phyloP scores from a whole-genome alignment of 1,140 invertebrate genomes.

The Vanessa atalanta region DNA sequence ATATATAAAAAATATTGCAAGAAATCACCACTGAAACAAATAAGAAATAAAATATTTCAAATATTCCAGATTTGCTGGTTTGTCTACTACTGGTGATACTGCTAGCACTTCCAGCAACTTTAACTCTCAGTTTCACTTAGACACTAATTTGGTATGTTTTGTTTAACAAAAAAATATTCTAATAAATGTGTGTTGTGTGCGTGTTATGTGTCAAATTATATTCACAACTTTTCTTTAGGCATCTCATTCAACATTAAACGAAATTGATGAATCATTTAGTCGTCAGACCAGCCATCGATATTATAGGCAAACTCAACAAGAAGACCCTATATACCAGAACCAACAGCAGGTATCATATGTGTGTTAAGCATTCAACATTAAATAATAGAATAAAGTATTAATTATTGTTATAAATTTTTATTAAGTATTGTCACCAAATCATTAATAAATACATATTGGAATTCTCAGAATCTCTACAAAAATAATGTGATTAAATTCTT shows the following conservation, averaged over 20 bases:
- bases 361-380: too few relatives aligned
- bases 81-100: constrained; percentile 82
- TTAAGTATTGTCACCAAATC: too few relatives aligned
- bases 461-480: too few relatives aligned
- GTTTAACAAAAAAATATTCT: neutral
- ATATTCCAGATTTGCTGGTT: constrained; percentile 84
- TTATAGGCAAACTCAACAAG: constrained; percentile 66
- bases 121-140: constrained; percentile 71
- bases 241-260: constrained; percentile 74
- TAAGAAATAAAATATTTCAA: neutral
- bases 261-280: constrained; percentile 76
- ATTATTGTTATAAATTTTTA: too few relatives aligned
- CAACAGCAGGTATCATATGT: constrained; percentile 71
- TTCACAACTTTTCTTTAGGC: constrained; percentile 51
- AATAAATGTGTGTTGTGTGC: neutral
- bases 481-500: neutral
- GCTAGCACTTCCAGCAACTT: constrained; percentile 68
- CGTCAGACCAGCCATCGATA: constrained; percentile 74
- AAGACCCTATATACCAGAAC: constrained; percentile 80
- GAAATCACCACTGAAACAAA: too few relatives aligned
- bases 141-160: constrained; percentile 62
- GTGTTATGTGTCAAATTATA: neutral
- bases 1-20: too few relatives aligned
- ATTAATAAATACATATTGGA: too few relatives aligned
- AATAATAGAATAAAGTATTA: too few relatives aligned